phyloP scores from a whole-genome alignment of 2,113 vertebrate species.

The Dicaeum eximium region DNA sequence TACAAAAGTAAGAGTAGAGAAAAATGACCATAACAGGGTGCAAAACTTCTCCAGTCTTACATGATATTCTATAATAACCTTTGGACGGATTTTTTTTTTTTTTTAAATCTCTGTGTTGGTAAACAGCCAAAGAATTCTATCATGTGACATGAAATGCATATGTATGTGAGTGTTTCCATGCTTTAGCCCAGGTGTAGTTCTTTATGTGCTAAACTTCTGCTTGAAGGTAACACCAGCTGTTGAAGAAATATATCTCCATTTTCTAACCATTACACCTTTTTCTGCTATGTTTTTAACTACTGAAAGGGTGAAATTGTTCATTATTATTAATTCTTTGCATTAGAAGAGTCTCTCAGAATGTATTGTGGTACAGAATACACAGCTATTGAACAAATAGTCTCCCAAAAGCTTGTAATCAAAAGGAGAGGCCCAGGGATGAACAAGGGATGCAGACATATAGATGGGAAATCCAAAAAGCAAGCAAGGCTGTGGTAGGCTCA shows the following conservation, averaged over 20 bases:
- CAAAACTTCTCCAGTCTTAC: not conserved
- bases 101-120: not conserved
- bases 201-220: not conserved
- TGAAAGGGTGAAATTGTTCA: not conserved
- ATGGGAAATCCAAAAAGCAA: not conserved
- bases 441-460: fast-evolving
- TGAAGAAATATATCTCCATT: not conserved
- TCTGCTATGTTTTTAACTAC: not conserved
- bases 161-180: not conserved
- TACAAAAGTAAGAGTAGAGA: not conserved
- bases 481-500: not conserved
- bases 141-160: not conserved
- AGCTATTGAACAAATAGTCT: not conserved
- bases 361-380: not conserved
- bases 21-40: not conserved
- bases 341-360: not conserved
- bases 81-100: not conserved
- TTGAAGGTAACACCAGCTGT: not conserved
- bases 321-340: not conserved
- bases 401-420: not conserved
- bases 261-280: not conserved
- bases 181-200: not conserved
- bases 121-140: not conserved
- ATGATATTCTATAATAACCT: not conserved
- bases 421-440: not conserved